Evolutionary conservation across 2,797 vertebrate species (phyloP), one percentile per base, ranked within the genome.

Genomic region (Meriones psammophilus): DNA sequence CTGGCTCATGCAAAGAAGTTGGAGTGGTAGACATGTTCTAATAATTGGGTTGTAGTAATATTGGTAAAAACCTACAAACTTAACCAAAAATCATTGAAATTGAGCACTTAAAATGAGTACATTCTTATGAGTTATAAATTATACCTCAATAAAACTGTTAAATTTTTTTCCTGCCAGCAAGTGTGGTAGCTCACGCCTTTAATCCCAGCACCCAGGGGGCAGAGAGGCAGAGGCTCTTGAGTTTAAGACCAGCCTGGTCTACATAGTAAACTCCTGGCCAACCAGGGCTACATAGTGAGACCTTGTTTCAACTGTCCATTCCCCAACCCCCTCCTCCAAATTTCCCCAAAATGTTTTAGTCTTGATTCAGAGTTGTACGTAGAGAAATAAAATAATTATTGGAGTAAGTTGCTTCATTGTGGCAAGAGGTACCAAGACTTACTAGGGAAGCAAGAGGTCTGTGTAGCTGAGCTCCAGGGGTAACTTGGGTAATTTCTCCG

Each of bases 341-440:
- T 14, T 28, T 39, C 69, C 54, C 60, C 9, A 81, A 24, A 91
- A 95, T 79, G 9, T 60, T 86, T 64, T 7, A 92, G 69, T 62
- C 64, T 54, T 96, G 22, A 64, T 24, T 85, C 42, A 74, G 26
- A 80, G 62, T 86, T 24, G 20, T 26, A 74, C 58, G 0, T 71
- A 94, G 54, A 95, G 36, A 69, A 54, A 28, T 54, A 81, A 92
- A 50, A 93, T 28, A 92, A 15, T 79, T 79, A 28, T 56, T 94
- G 28, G 28, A 88, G 26, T 64, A 96, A 85, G 20, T 89, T 92
- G 69, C 77, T 90, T 91, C 83, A 66, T 88, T 93, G 73, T 58
- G 54, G 50, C 39, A 83, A 84, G 74, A 74, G 8, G 64, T 66
- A 78, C 5, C 39, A 93, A 93, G n/a, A 39, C 77, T 66, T 85